Conservation (phyloP, 2,888 invertebrate genomes). For the Sympetrum striolatum region DNA sequence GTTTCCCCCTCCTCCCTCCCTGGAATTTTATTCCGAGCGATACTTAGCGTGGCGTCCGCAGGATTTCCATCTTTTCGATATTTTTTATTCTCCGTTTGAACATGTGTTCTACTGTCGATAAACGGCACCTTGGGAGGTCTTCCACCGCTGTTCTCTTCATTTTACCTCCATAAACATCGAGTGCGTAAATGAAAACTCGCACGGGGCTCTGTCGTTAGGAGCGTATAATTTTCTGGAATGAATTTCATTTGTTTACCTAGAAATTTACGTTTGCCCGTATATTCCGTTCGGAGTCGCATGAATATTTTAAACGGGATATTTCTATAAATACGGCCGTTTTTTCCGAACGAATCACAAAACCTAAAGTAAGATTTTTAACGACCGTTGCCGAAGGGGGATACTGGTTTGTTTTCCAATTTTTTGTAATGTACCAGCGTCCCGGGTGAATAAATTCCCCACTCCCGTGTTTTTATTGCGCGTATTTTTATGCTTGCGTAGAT, state of each 20-base stretch:
- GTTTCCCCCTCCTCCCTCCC: neutral
- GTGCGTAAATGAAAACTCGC: neutral
- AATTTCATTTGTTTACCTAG: neutral
- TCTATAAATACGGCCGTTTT: too few relatives aligned
- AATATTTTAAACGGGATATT: too few relatives aligned
- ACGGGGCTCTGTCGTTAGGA: neutral
- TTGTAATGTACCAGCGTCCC: too few relatives aligned
- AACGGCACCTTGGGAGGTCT: neutral
- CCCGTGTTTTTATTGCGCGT: too few relatives aligned
- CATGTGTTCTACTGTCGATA: neutral
- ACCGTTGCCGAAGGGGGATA: too few relatives aligned
- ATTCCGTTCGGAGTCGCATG: too few relatives aligned
- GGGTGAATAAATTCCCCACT: too few relatives aligned
- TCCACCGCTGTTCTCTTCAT: neutral
- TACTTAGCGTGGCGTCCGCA: neutral
- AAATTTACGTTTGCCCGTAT: neutral
- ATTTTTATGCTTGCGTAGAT: too few relatives aligned
- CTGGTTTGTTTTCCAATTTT: too few relatives aligned
- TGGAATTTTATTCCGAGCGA: neutral
- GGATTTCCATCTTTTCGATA: neutral
- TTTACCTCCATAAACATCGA: neutral
- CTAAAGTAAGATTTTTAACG: too few relatives aligned
- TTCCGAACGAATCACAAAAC: too few relatives aligned
- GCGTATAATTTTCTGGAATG: neutral
- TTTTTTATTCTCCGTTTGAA: neutral